These are phyloP conservation scores for Silurus asotus DNA, from an alignment of 2,113 vertebrate genomes.

Conservation along the genomic window DNA sequence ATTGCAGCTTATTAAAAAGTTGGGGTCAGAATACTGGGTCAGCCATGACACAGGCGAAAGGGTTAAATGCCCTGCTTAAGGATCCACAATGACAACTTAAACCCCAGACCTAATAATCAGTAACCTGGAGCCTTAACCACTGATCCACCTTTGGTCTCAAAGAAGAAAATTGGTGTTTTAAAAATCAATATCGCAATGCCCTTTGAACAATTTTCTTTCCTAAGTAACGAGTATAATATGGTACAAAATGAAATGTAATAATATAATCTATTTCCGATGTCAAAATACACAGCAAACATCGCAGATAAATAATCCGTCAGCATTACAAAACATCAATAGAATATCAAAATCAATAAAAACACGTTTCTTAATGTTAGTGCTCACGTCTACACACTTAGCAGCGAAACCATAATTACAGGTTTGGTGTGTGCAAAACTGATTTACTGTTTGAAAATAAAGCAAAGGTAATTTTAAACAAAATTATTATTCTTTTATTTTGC, in stretches of 20 bases:
- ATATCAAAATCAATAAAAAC: neutral
- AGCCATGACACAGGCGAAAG: neutral
- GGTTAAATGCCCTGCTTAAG: neutral
- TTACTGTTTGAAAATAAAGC: neutral
- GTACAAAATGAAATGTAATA: neutral
- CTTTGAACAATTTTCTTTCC: neutral
- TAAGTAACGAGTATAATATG: neutral
- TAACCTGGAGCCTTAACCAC: neutral
- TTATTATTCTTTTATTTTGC: neutral
- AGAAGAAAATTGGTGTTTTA: neutral
- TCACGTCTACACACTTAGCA: neutral
- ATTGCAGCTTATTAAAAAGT: neutral
- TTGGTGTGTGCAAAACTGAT: neutral
- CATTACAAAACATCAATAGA: neutral
- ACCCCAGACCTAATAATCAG: neutral
- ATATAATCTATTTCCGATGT: neutral
- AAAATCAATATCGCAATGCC: neutral
- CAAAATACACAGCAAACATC: neutral
- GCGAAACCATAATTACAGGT: neutral
- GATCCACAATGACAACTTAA: neutral
- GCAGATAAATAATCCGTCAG: neutral
- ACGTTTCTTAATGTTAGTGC: neutral
- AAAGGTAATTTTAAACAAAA: neutral
- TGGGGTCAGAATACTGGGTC: neutral
- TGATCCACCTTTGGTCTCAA: neutral